Evolutionary conservation across 2,888 invertebrate genomes (phyloP).

Genomic region (Chrysolina oricalcia): DNA sequence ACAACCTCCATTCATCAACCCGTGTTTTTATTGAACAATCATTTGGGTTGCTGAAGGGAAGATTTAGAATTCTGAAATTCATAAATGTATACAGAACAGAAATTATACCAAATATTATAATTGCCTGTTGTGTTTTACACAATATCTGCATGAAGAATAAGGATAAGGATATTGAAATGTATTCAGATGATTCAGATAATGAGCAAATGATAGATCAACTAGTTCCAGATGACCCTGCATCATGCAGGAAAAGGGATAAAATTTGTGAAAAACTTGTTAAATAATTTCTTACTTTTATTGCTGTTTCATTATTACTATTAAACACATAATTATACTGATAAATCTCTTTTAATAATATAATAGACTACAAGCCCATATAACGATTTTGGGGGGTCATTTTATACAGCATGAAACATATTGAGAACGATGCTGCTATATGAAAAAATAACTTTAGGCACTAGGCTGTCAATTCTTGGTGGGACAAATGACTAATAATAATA

Average conservation of each 20-base stretch:
- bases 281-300: constrained; percentile 15
- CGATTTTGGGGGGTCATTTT: no score
- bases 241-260: constrained; percentile 26
- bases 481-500: no score
- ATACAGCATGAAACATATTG: no score
- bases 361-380: no score
- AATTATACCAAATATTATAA: no score
- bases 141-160: constrained; percentile 23
- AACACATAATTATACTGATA: neutral
- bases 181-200: constrained; percentile 22
- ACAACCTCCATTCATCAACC: constrained; percentile 18
- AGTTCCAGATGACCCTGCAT: constrained; percentile 10
- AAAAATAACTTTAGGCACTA: no score
- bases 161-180: constrained; percentile 28
- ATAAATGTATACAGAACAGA: no score
- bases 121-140: constrained; percentile 20
- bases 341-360: constrained; percentile 13
- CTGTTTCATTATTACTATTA: neutral
- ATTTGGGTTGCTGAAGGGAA: no score
- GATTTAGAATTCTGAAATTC: no score
- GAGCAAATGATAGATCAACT: constrained; percentile 25
- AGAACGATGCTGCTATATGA: no score
- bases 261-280: constrained; percentile 30
- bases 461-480: no score
- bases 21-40: constrained; percentile 28